Conservation (phyloP, 2,113 vertebrate genomes). For the Dipodomys merriami region DNA sequence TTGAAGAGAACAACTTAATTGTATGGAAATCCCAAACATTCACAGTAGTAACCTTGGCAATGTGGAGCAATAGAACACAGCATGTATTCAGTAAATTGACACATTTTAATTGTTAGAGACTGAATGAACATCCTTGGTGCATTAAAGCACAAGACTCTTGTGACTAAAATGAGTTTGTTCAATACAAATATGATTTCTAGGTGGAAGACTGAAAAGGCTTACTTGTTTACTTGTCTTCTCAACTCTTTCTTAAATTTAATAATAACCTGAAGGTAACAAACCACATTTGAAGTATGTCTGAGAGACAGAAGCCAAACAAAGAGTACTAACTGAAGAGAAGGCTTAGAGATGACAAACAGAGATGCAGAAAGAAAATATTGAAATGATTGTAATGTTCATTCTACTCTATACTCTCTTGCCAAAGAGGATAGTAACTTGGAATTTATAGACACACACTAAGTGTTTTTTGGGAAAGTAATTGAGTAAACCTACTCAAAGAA, state of each 20-base stretch:
- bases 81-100: not conserved
- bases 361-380: not conserved
- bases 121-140: not conserved
- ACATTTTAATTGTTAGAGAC: not conserved
- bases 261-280: not conserved
- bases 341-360: no score
- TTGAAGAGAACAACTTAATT: not conserved
- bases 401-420: accelerated
- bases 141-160: not conserved
- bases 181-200: not conserved
- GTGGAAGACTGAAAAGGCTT: not conserved
- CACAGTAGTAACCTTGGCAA: not conserved
- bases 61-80: not conserved
- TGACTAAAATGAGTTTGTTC: not conserved
- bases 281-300: not conserved
- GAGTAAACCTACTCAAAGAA: not conserved
- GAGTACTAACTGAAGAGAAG: accelerated
- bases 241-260: not conserved
- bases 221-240: not conserved
- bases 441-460: not conserved
- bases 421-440: not conserved
- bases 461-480: not conserved
- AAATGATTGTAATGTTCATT: not conserved
- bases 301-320: not conserved
- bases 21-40: not conserved